These are phyloP conservation scores for Eupithecia pulchellata DNA, from an alignment of 2,888 invertebrate genomes.

Conservation along the genomic window DNA sequence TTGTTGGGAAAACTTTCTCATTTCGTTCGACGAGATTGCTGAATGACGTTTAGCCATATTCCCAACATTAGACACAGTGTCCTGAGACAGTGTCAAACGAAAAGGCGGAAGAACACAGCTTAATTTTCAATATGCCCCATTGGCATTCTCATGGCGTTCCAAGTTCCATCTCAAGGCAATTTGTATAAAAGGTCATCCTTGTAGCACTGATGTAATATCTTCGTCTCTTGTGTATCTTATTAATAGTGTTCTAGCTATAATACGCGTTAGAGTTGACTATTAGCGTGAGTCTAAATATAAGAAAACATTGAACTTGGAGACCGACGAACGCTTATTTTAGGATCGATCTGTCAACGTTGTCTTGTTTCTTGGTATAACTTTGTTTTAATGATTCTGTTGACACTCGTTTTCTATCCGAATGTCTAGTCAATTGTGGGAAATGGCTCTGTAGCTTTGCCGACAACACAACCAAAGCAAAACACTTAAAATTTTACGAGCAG, in stretches of 20 bases:
- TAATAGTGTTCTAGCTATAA: constrained; percentile 33
- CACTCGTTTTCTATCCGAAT: constrained; percentile 31
- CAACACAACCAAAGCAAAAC: constrained; percentile 50
- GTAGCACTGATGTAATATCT: constrained; percentile 41
- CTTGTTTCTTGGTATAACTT: constrained; percentile 2
- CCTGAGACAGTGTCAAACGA: no score
- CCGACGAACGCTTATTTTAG: constrained; percentile 6
- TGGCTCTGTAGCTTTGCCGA: constrained; percentile 43
- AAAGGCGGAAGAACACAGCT: constrained; percentile 42
- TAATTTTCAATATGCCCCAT: constrained; percentile 37
- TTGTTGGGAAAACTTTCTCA: no score
- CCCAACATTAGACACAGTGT: no score
- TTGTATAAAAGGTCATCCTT: constrained; percentile 41
- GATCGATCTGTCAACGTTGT: background rate
- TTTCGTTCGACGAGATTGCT: no score
- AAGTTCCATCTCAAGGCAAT: constrained; percentile 37
- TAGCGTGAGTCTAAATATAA: constrained; percentile 6
- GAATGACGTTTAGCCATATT: no score
- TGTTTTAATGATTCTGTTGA: constrained; percentile 9
- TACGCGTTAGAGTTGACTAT: constrained; percentile 16
- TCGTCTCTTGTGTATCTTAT: constrained; percentile 38
- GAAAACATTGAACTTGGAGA: constrained; percentile 16
- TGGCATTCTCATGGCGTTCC: constrained; percentile 45
- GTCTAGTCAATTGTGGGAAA: constrained; percentile 21
- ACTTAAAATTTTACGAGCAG: constrained; percentile 58